Evolutionary conservation across 1,140 invertebrate species (phyloP), one percentile per base, ranked within the genome.

Genomic region (Parasteatoda tepidariorum): DNA sequence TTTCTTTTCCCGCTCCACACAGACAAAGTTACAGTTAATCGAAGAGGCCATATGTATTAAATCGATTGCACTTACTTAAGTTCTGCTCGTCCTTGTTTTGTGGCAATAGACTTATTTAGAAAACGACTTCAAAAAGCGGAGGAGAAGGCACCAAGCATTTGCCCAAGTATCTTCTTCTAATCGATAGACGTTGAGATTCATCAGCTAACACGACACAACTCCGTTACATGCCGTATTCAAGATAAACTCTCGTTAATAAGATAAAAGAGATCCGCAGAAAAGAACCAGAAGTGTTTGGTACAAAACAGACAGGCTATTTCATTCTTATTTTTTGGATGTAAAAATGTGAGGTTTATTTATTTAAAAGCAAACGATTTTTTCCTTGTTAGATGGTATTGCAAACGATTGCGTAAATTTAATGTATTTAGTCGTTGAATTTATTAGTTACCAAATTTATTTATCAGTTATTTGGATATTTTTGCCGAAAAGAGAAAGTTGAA

Each of bases 181-280:
- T 68, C 66, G 66, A 68, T 68, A 68, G 34, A 34, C 34, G 66
- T 68, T 48, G 66, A 68, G 66, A 68, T 38, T 68, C 13, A 24
- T 18, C 55, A 18, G 2, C n/a, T 24, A n/a, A n/a, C n/a, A n/a
- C n/a, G n/a, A n/a, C 30, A 13, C 22, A 13, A 4, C 34, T 26
- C 34, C 22, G 18, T 34, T 41, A 28, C 33, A 13, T 26, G n/a
- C 22, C 66, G 66, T 38, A 24, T 68, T 68, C 26, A 68, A 68
- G 66, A 68, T 68, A 68, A 68, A 68, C 66, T 68, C 66, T 18
- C 24, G 66, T 68, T 68, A 68, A 68, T 68, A 68, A 68, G 66
- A 48, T 48, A 34, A 5, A 11, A 4, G 3, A 7, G 55, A 22
- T 38, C 38, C 18, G 31, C 34, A 68, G 66, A 41, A 68, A 68